These are phyloP conservation scores for Yoshiicerus persimilis DNA, from an alignment of 1,140 invertebrate genomes.

Conservation along the genomic window DNA sequence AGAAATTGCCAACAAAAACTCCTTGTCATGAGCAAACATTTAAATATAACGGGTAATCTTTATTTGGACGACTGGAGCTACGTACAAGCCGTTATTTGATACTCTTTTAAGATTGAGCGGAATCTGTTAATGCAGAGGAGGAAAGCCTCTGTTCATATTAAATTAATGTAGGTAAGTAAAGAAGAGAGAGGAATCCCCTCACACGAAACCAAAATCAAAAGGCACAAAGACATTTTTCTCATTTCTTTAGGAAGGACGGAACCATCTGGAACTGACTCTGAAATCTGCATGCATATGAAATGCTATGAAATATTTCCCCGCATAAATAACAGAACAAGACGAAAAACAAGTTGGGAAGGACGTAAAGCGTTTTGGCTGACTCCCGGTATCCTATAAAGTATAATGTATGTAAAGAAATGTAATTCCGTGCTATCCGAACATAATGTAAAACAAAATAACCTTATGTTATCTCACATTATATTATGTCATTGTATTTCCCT, in stretches of 20 bases:
- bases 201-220: conserved; percentile 17
- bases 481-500: conserved; percentile 20
- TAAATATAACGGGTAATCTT: background rate
- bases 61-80: background rate
- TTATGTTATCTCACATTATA: conserved; percentile 15
- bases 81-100: background rate
- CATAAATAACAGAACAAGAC: conserved; percentile 22
- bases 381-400: background rate
- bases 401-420: conserved; percentile 14
- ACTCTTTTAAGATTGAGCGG: background rate
- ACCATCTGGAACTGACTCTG: conserved; percentile 20
- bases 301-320: conserved; percentile 26
- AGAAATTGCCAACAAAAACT: background rate
- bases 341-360: conserved; percentile 1
- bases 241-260: conserved; percentile 15
- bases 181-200: background rate
- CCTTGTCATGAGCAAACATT: background rate
- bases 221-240: conserved; percentile 16
- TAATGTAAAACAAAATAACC: conserved; percentile 23
- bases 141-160: background rate
- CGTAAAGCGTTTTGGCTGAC: background rate
- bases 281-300: conserved; percentile 27
- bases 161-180: background rate
- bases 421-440: conserved; percentile 1
- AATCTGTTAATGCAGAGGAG: background rate